Evolutionary conservation across 2,797 vertebrate genomes (phyloP).

Genomic region (Apogon hyalosoma): DNA sequence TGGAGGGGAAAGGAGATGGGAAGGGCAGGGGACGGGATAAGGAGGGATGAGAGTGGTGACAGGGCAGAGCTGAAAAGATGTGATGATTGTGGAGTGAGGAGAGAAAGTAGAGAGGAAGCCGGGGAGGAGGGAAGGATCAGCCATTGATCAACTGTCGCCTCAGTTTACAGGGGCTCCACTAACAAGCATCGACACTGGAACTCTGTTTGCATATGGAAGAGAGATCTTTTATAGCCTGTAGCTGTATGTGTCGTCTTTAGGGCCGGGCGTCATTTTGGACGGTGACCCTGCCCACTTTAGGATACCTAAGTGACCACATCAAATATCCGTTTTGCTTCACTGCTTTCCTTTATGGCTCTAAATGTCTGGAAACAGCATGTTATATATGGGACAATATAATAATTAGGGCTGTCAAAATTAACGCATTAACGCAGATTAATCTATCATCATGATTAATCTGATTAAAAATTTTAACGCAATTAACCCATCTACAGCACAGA

Average conservation of each 20-base stretch:
- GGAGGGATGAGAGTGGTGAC: conserved; percentile 27
- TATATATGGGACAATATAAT: too few relatives aligned
- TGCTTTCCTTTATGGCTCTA: not conserved
- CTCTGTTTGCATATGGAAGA: conserved; percentile 1
- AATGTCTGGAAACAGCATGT: too few relatives aligned
- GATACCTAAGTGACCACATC: too few relatives aligned
- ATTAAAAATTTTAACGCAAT: too few relatives aligned
- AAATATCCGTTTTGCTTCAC: too few relatives aligned
- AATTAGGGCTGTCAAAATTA: too few relatives aligned
- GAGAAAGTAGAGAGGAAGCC: not conserved
- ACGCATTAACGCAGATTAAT: too few relatives aligned
- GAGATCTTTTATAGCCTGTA: not conserved
- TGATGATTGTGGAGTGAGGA: conserved; percentile 13
- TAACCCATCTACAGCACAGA: too few relatives aligned
- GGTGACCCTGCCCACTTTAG: too few relatives aligned
- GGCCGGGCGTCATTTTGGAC: not conserved
- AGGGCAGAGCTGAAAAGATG: conserved; percentile 34
- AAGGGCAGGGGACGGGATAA: conserved; percentile 5
- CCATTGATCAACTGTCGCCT: conserved; percentile 43
- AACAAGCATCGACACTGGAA: conserved; percentile 41
- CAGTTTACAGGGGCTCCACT: conserved; percentile 39
- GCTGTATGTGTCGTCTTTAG: not conserved
- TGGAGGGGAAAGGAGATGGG: not conserved
- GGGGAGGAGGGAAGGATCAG: conserved; percentile 31
- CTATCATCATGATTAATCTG: too few relatives aligned